These are phyloP conservation scores for Picus viridis DNA, from an alignment of 2,797 vertebrate genomes.

Conservation along the genomic window DNA sequence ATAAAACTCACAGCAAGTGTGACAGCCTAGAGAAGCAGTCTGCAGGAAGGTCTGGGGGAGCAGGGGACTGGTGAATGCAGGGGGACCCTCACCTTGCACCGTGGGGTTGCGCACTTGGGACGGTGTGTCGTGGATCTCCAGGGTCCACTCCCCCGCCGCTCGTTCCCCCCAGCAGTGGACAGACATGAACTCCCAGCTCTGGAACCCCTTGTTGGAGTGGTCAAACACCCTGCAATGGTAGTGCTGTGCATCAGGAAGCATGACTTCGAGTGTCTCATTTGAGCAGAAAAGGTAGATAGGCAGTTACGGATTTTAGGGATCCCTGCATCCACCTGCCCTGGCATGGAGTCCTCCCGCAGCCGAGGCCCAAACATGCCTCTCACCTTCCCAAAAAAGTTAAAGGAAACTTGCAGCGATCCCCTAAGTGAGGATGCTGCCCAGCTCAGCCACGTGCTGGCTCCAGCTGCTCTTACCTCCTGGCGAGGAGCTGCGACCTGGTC, in stretches of 20 bases:
- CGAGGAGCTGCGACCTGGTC: slow-evolving; percentile 89
- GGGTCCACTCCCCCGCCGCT: slow-evolving; percentile 88
- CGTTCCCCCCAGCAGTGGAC: slow-evolving; percentile 94
- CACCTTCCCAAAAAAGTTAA: accelerated
- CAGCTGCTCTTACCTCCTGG: slow-evolving; percentile 81
- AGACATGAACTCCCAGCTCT: slow-evolving; percentile 95
- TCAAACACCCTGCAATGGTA: slow-evolving; percentile 83
- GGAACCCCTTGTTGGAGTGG: slow-evolving; percentile 90
- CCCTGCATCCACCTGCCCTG: accelerated
- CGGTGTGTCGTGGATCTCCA: slow-evolving; percentile 87
- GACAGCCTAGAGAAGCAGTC: accelerated
- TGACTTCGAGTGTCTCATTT: neutral
- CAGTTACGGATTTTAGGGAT: neutral
- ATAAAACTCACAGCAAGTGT: neutral
- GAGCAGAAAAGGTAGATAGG: neutral
- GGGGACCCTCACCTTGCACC: slow-evolving; percentile 83
- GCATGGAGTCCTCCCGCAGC: neutral
- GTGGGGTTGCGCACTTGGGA: slow-evolving; percentile 87
- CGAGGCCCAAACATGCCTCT: accelerated
- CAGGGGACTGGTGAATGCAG: neutral
- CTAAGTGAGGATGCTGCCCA: neutral
- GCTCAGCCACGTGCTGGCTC: accelerated
- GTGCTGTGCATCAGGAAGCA: neutral
- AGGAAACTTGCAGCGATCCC: neutral
- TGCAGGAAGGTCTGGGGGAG: accelerated